Evolutionary conservation across 2,797 vertebrate species (phyloP), one percentile per base, ranked within the genome.

Genomic region (Sibirionetta formosa): DNA sequence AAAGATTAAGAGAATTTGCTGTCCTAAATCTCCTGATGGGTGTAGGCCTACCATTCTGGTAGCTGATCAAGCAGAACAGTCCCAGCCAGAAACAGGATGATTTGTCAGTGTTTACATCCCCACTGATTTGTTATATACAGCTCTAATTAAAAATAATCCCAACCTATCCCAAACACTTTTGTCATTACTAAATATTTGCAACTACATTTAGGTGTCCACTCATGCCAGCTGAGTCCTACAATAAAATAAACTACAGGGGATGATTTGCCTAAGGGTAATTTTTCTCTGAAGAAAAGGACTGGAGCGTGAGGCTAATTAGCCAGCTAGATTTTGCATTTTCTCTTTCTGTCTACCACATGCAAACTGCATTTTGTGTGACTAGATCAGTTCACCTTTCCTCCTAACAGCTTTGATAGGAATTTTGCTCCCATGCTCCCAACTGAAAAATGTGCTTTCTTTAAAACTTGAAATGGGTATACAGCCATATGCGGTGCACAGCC

Each of bases 1-100:
- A 64, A 35, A 80, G 90, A 90, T 71, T 15, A 72, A 83, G 84
- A 48, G 54, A 65, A 88, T 94, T 68, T 82, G 29, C 86, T 91
- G 65, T 27, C 68, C 68, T 31, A 11, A 65, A 86, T 72, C 33
- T 73, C 79, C 44, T 54, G 61, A 23, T 48, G 76, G 24, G 29
- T 35, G 61, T 72, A 86, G 42, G 54, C 23, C 56, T 81, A 38
- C 19, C 0, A 5, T 53, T 58, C 14, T 92, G 82, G 29, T 58
- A 10, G 7, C 7, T 60, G 88, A 38, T 42, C 44, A 51, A 75
- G 68, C 18, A 64, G 42, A 42, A 51, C 35, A 44, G 23, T 22
- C 40, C 73, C 33, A 78, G 94, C 53, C 94, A 95, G 80, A 17
- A 86, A 17, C 26, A 33, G 40, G 71, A 42, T 76, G 53, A 63